Percentiles rank a stretch among this genome's conserved stretches.
These are phyloP conservation scores for Allophyes oxyacanthae DNA, from an alignment of 2,888 invertebrate genomes.

Conservation along the genomic window DNA sequence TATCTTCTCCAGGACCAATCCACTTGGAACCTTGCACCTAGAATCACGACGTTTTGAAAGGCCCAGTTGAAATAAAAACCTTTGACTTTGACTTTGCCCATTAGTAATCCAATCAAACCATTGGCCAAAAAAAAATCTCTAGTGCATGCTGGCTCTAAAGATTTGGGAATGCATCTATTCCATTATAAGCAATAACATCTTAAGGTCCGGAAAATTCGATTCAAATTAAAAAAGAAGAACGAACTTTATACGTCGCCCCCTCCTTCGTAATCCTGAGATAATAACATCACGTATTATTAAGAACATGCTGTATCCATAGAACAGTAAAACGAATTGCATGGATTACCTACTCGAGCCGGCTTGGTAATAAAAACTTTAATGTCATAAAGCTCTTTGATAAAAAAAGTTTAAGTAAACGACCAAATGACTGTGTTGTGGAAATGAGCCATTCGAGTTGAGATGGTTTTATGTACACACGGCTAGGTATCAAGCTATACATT, in stretches of 20 bases:
- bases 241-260: constrained; percentile 33
- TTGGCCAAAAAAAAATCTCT: no score
- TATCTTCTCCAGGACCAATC: no score
- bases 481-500: no score
- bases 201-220: no score
- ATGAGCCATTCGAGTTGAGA: constrained; percentile 32
- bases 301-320: constrained; percentile 70
- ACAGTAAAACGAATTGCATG: constrained; percentile 82
- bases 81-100: no score
- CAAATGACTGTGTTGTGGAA: constrained; percentile 41
- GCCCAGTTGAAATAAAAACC: no score
- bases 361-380: constrained; percentile 73
- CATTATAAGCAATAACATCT: constrained; percentile 31
- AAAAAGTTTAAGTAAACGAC: constrained; percentile 61
- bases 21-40: no score
- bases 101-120: no score
- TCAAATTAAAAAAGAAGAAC: constrained; percentile 33
- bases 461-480: constrained; percentile 10
- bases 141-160: no score
- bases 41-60: no score
- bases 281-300: constrained; percentile 82
- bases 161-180: no score
- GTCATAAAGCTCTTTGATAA: constrained; percentile 63
- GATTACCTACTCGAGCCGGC: constrained; percentile 71
- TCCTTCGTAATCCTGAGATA: constrained; percentile 72